phyloP scores from a whole-genome alignment of 2,797 vertebrate species.

The Anas acuta region DNA sequence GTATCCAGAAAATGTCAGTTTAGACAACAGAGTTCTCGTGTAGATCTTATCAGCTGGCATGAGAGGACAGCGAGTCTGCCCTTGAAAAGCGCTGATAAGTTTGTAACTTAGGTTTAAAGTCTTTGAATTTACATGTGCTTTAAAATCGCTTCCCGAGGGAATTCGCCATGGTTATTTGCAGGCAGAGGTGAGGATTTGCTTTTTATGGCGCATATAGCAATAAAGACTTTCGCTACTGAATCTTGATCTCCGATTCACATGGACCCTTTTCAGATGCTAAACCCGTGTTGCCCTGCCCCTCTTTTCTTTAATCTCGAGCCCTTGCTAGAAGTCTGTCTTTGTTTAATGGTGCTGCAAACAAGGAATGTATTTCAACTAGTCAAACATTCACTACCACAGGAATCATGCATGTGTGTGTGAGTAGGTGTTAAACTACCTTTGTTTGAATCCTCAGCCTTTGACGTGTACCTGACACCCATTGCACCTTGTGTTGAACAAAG shows the following conservation, averaged over 20 bases:
- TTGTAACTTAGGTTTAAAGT: constrained; percentile 64
- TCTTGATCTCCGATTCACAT: constrained; percentile 13
- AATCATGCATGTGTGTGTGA: constrained; percentile 58
- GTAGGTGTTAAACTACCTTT: constrained; percentile 32
- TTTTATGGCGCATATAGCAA: constrained; percentile 71
- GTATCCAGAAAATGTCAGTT: constrained; percentile 55
- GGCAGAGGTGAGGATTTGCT: constrained; percentile 65
- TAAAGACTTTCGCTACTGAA: constrained; percentile 63
- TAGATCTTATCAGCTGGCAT: constrained; percentile 70
- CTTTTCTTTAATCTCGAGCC: constrained; percentile 20
- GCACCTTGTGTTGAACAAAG: constrained; percentile 43
- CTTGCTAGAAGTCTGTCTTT: constrained; percentile 63
- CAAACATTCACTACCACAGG: constrained; percentile 24
- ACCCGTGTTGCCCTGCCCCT: background rate
- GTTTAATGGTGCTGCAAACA: constrained; percentile 76
- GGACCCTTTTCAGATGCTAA: constrained; percentile 17
- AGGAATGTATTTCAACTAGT: constrained; percentile 72
- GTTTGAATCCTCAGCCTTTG: constrained; percentile 21
- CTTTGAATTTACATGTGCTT: constrained; percentile 70
- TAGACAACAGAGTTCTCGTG: constrained; percentile 55
- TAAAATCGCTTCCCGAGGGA: constrained; percentile 59
- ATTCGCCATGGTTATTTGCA: constrained; percentile 50
- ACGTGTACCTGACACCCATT: background rate
- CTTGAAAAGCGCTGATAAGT: constrained; percentile 78
- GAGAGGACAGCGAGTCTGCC: constrained; percentile 75